Base-by-base conservation (phyloP, 2,797 vertebrate genomes). In the Hydrocynus forskahlii region DNA sequence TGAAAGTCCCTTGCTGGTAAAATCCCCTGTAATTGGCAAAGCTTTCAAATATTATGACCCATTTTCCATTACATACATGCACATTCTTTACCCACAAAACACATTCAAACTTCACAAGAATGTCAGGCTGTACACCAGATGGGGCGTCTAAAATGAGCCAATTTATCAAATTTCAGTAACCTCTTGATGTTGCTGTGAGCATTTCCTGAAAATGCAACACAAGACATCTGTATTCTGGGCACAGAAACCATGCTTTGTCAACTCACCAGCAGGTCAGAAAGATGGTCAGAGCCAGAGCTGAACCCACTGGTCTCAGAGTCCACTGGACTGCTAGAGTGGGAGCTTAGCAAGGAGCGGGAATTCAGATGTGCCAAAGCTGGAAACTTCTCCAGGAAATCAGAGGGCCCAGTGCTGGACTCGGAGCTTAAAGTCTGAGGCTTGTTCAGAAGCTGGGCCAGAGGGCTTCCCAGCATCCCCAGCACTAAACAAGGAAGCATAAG, bases 251-350 rank as follows among this genome's bases (percentile, higher is more conserved):
- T 35, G 0, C 7, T 13, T 38, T 13, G 0, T 48, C 62, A 38
- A 92, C 95, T 92, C 92, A 97, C 96, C 73, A 97, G 95, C 83
- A 97, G 89, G 81, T 99, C 98, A 60, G 96, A 98, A 84, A 99
- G 95, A 86, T 98, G 97, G 87, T 99, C 98, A 0, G 98, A 99
- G 79, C 98, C 97, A 23, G 98, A 99, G 92, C 98, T 99, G 92
- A 99, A 98, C 72, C 98, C 97, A 35, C 98, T 99, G 85, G 97
- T 99, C 88, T 99, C 98, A 0, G 98, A 99, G 91, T 99, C 98
- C 0, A 97, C 97, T 13, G 98, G 98, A 84, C 98, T 99, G 93
- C 96, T 98, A 84, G 97, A 99, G 57, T 97, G 97, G 0, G 97
- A 99, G 87, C 98, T 97, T 91, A 99, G 84, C 76, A 98, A 93